Evolutionary conservation across 2,888 invertebrate species (phyloP), one percentile per base, ranked within the genome.

Genomic region (Scaptomyza parva): DNA sequence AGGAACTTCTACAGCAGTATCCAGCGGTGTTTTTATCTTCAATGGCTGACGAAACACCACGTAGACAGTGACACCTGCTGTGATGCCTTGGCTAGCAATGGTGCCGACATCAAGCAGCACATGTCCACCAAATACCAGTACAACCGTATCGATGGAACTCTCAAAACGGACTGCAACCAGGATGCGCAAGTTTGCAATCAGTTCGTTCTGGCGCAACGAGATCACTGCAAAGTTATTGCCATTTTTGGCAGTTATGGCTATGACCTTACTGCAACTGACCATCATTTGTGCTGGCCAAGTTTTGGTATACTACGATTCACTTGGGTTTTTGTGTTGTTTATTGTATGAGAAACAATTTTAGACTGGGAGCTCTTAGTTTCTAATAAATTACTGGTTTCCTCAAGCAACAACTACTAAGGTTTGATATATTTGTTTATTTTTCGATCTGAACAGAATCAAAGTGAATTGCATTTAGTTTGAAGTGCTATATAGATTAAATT

Each of bases 81-180:
- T 73, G 9, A 88, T 88, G 20, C 80, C 77, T 11, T 62, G 47
- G 3, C 55, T 22, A 50, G 70, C 80, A n/a, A 84, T 75, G 22
- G 88, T 86, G 20, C 83, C 84, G 28, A 40, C 72, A 45, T 84
- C 84, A 0, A 11, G 11, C 2, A 84, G 54, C 44, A 84, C 67
- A 35, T 77, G 65, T 0, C 84, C 84, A 1, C 50, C 86, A 22
- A 67, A 84, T 0, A 84, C 65, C 26, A 88, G 48, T 24, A 88
- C 54, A 3, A 82, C 66, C 0, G 45, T 26, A 4, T 50, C 17
- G 9, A 79, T 76, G 0, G 63, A 51, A 44, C 54, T 50, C 54
- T 77, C 80, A 14, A 84, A 86, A n/a, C 75, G 59, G 6, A 86
- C 71, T 0, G 77, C 88, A 12, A 88, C 67, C 57, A 84, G 41